Base-by-base conservation (phyloP, 2,888 invertebrate genomes). In the Nymphalis polychloros region DNA sequence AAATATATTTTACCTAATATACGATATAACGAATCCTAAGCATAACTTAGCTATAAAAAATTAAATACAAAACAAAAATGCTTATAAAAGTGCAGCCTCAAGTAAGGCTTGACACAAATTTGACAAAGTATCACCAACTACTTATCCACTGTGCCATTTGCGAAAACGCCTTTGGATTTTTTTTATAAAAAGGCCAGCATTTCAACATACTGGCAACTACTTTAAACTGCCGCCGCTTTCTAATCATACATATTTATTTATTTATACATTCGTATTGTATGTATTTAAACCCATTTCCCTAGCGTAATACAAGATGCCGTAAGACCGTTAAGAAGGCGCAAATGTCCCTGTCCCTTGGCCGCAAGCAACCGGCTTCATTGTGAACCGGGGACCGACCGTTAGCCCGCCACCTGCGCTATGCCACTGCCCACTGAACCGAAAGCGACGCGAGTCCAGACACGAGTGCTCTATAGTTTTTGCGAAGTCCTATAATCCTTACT, bases 401-500 rank as follows among this genome's bases (percentile, higher is more conserved):
- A 92, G 77, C 84, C 83, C 86, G 86, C 90, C 91, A 92, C 91
- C 91, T 91, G 92, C 89, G 81, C 81, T 27, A 62, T 46, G 67
- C 67, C 62, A 80, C 79, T 86, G 86, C 87, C 83, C 89, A 92
- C 81, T 90, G 90, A 90, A 85, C 89, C 87, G 90, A 86, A 82
- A 84, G 87, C 86, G 90, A 88, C 90, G 84, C 79, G 60, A 77
- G 78, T 66, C 75, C 79, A 76, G 76, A 80, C 86, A 87, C 85
- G 84, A 84, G 85, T 81, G 71, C 63, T 63, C 57, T 68, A 67
- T 69, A 72, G 55, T 71, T 73, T 71, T 73, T 72, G 68, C 71
- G 60, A 72, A 70, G n/a, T 67, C 31, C 52, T 50, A 69, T 61
- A 50, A 41, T 52, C 57, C 41, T 41, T 53, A 23, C 27, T 41